These are phyloP conservation scores for Cephus pulcher DNA, from an alignment of 2,888 invertebrate genomes.

Conservation along the genomic window DNA sequence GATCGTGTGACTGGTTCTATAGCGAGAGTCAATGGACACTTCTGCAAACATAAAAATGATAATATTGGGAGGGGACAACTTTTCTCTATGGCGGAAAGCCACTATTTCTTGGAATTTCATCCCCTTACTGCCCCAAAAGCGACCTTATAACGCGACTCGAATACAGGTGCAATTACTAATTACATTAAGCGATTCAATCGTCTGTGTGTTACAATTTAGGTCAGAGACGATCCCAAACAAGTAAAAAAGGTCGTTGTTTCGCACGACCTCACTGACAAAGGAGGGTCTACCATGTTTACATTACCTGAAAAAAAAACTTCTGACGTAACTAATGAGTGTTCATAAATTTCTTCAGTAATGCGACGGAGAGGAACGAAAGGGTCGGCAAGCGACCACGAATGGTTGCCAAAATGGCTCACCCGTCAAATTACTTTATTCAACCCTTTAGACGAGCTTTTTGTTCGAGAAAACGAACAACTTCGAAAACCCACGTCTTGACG, in stretches of 20 bases:
- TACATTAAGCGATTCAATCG: neutral
- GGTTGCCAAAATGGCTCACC: neutral
- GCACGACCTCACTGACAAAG: neutral
- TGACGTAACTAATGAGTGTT: neutral
- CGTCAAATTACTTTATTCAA: neutral
- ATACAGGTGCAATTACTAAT: too few species aligned
- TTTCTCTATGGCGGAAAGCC: too few species aligned
- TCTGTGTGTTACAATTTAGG: neutral
- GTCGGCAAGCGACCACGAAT: neutral
- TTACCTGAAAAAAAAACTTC: neutral
- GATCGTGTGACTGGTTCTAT: too few species aligned
- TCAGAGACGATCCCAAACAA: neutral
- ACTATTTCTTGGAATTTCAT: too few species aligned
- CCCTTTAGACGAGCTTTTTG: neutral
- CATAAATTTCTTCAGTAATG: neutral
- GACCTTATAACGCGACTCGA: too few species aligned
- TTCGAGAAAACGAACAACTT: neutral
- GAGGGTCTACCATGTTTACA: neutral
- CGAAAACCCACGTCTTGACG: neutral
- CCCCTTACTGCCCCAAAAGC: too few species aligned
- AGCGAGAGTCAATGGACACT: too few species aligned
- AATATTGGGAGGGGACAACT: too few species aligned
- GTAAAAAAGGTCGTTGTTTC: neutral
- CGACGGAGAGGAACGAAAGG: neutral
- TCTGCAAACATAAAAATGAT: too few species aligned